phyloP scores from a whole-genome alignment of 2,113 vertebrate genomes.

The Ailurus styani region DNA sequence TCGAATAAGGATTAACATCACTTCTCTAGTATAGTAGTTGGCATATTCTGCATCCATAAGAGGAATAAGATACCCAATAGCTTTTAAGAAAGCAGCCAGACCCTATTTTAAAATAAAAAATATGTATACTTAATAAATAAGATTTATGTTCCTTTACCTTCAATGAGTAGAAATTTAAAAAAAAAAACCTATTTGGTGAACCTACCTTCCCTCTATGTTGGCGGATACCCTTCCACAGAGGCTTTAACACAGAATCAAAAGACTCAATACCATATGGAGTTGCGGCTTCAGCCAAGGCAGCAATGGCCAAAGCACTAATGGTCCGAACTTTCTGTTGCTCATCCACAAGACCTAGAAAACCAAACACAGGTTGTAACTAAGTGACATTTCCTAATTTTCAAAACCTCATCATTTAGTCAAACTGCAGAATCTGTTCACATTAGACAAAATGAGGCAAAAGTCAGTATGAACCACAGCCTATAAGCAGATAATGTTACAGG shows the following conservation, averaged over 20 bases:
- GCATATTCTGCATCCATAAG: constrained; percentile 99
- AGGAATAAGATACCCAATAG: constrained; percentile 98
- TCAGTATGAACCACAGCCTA: not conserved
- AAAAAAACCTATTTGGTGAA: not conserved
- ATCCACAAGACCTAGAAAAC: constrained; percentile 92
- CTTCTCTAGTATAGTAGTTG: constrained; percentile 98
- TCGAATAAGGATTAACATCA: constrained; percentile 99
- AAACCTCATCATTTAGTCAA: not conserved
- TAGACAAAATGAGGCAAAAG: not conserved
- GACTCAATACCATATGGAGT: constrained; percentile 99
- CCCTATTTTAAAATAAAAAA: constrained; percentile 82
- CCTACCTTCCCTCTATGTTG: constrained; percentile 98
- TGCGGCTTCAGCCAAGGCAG: constrained; percentile 96
- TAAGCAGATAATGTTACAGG: not conserved
- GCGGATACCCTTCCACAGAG: constrained; percentile 98
- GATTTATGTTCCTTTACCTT: not conserved
- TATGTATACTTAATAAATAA: not conserved
- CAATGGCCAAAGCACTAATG: constrained; percentile 98
- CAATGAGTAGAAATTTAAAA: not conserved
- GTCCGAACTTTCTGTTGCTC: constrained; percentile 99
- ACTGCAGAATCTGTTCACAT: not conserved
- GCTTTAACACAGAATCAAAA: constrained; percentile 98
- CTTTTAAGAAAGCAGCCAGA: constrained; percentile 98
- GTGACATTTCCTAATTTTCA: not conserved
- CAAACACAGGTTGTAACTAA: constrained; percentile 11